These are phyloP conservation scores for Pollicipes pollicipes DNA, from an alignment of 1,140 invertebrate genomes.

Conservation along the genomic window DNA sequence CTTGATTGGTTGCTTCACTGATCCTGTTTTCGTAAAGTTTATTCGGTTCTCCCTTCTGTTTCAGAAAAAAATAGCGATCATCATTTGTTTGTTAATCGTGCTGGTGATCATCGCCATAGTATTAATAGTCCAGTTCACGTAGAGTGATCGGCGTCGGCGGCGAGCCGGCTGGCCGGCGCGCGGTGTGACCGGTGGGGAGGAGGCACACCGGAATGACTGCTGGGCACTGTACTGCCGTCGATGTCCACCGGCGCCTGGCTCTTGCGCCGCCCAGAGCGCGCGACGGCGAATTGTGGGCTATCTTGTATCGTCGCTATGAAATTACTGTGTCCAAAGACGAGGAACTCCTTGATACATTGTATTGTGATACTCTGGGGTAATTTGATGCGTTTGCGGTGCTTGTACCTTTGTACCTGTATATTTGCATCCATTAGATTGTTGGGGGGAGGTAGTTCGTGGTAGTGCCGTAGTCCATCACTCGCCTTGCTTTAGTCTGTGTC, in stretches of 20 bases:
- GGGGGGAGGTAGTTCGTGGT: no score
- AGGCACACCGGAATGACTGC: no score
- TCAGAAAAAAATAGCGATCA: slow-evolving; percentile 4
- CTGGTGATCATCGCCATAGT: neutral
- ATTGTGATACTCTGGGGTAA: neutral
- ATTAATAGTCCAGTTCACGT: neutral
- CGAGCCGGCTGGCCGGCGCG: neutral
- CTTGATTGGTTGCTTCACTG: neutral
- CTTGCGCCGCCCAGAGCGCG: no score
- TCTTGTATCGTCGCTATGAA: neutral
- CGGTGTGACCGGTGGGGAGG: no score
- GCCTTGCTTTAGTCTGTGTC: no score
- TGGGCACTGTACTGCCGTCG: no score
- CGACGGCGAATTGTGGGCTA: no score
- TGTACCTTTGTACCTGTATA: neutral
- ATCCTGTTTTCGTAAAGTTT: neutral
- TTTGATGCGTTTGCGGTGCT: neutral
- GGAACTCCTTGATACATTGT: neutral
- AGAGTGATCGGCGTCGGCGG: neutral
- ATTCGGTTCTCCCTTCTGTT: neutral
- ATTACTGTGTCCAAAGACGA: neutral
- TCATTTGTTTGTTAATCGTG: neutral
- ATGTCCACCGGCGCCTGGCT: no score
- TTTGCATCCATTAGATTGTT: neutral
- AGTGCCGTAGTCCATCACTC: no score